A percentile compares a stretch with the other conserved stretches of the same genome.
phyloP scores from a whole-genome alignment of 1,140 invertebrate genomes.

The Caenorhabditis remanei region DNA sequence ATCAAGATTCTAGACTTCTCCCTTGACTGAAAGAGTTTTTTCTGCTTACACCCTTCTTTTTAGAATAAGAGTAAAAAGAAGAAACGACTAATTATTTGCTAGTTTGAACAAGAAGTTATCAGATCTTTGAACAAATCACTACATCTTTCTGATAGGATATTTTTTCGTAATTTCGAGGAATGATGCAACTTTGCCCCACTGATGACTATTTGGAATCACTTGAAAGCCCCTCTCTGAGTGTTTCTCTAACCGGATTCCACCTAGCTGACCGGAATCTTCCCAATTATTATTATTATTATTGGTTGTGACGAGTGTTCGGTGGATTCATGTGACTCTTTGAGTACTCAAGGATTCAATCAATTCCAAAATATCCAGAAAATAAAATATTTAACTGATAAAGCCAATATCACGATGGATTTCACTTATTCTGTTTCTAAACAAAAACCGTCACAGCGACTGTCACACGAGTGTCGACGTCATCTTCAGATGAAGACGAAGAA shows the following conservation, averaged over 20 bases:
- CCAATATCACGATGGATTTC: too few relatives aligned
- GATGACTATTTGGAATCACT: conserved; percentile 24
- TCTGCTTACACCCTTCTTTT: too few relatives aligned
- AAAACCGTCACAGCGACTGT: conserved; percentile 38
- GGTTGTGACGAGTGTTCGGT: neutral
- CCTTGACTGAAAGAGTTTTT: too few relatives aligned
- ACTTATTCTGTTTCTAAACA: neutral
- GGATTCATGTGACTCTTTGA: neutral
- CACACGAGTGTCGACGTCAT: neutral
- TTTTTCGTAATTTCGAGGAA: neutral
- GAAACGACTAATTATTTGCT: too few relatives aligned
- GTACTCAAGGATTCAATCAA: neutral
- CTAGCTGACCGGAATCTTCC: conserved; percentile 7
- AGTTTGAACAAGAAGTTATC: too few relatives aligned
- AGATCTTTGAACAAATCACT: too few relatives aligned
- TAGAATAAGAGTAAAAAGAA: too few relatives aligned
- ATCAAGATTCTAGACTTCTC: too few relatives aligned
- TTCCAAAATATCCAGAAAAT: too few relatives aligned
- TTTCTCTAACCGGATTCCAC: conserved; percentile 12
- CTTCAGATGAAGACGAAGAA: neutral
- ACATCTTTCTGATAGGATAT: too few relatives aligned
- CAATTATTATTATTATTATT: conserved; percentile 2
- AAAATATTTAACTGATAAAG: neutral
- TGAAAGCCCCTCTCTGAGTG: neutral
- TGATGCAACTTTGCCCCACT: conserved; percentile 19